Conservation (phyloP, 2,113 vertebrate genomes). For the Hippocampus abdominalis region DNA sequence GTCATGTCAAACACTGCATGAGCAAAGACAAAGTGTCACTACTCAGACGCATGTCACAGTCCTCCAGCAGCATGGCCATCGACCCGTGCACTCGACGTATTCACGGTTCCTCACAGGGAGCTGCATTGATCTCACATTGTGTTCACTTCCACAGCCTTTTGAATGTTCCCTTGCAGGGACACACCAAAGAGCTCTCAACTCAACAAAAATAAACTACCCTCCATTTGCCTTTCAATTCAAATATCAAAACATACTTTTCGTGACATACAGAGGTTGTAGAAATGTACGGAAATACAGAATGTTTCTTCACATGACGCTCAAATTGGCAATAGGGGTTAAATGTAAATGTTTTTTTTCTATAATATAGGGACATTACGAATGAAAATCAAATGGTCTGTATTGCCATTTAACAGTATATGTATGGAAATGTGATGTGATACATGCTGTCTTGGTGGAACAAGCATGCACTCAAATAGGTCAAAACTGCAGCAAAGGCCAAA, state of each 20-base stretch:
- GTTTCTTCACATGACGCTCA: not conserved
- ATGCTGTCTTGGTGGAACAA: not conserved
- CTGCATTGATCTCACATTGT: conserved; percentile 36
- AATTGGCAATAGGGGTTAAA: not conserved
- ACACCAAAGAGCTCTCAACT: conserved; percentile 23
- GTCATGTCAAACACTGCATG: conserved; percentile 10
- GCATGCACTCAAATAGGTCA: not conserved
- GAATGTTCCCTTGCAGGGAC: conserved; percentile 28
- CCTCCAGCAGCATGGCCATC: conserved; percentile 16
- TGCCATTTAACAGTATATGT: not conserved
- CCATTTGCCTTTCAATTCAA: conserved; percentile 14
- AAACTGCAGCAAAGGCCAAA: conserved; percentile 5
- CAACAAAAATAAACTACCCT: conserved; percentile 23
- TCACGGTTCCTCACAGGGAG: conserved; percentile 20
- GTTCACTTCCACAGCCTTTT: conserved; percentile 22
- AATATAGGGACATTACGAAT: not conserved
- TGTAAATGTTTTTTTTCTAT: not conserved
- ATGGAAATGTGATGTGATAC: not conserved
- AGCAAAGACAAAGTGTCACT: conserved; percentile 6
- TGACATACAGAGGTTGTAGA: not conserved
- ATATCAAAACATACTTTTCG: not conserved
- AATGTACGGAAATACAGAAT: not conserved
- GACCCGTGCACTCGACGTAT: conserved; percentile 36
- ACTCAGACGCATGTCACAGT: conserved; percentile 21
- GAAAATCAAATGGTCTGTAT: not conserved